These are phyloP conservation scores for Ormyrus rosae DNA, from an alignment of 2,888 invertebrate genomes.

Conservation along the genomic window DNA sequence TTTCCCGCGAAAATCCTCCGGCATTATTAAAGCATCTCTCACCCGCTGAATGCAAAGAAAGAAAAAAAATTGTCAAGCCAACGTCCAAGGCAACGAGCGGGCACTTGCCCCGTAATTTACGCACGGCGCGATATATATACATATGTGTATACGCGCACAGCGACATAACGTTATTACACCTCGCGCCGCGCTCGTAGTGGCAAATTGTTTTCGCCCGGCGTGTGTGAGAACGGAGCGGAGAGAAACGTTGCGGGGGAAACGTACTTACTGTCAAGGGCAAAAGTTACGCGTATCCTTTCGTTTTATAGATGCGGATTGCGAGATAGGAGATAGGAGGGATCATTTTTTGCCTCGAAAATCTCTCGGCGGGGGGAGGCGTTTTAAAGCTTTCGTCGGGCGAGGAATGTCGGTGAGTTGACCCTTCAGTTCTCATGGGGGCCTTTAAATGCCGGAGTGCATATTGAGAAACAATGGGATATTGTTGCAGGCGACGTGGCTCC, in stretches of 20 bases:
- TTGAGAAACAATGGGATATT: background rate
- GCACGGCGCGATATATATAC: background rate
- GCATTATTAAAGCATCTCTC: too few relatives aligned
- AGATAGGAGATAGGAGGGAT: background rate
- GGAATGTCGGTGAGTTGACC: background rate
- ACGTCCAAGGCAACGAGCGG: slow-evolving; percentile 21
- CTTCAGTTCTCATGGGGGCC: background rate
- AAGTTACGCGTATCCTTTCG: slow-evolving; percentile 9
- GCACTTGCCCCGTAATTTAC: slow-evolving; percentile 43
- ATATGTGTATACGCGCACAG: background rate
- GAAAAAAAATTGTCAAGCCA: slow-evolving; percentile 31
- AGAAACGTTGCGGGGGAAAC: slow-evolving; percentile 32
- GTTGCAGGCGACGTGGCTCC: too few relatives aligned
- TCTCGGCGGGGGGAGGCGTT: too few relatives aligned
- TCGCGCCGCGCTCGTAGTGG: background rate
- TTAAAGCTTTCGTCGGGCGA: too few relatives aligned
- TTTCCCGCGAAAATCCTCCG: too few relatives aligned
- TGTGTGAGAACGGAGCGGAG: slow-evolving; percentile 26
- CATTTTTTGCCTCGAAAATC: background rate
- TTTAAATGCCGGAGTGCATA: background rate
- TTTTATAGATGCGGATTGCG: slow-evolving; percentile 2
- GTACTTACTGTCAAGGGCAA: slow-evolving; percentile 40
- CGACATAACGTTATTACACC: slow-evolving; percentile 19
- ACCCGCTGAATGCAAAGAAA: background rate
- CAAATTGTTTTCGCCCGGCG: slow-evolving; percentile 33